Conservation (phyloP, 2,888 invertebrate genomes). For the Ceraclea dissimilis region DNA sequence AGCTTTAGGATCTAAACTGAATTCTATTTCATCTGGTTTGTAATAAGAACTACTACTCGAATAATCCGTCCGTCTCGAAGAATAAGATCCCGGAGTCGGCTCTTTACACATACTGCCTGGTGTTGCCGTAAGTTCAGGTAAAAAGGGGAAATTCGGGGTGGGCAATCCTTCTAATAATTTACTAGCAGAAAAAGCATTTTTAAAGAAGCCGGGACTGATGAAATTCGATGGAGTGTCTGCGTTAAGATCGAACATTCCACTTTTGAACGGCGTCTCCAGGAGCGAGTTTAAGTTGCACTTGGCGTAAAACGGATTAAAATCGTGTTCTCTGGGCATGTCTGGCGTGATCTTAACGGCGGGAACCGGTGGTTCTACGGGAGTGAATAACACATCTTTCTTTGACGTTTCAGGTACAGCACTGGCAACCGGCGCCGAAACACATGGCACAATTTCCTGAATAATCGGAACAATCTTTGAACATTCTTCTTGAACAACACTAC, state of each 20-base stretch:
- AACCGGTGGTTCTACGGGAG: constrained; percentile 11
- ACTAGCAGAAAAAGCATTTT: constrained; percentile 45
- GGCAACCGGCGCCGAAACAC: neutral
- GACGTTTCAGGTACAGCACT: neutral
- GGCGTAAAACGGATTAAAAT: constrained; percentile 41
- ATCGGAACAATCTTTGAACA: neutral
- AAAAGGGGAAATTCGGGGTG: constrained; percentile 42
- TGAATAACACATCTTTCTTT: neutral
- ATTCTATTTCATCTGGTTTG: constrained; percentile 55
- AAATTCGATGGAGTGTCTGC: constrained; percentile 53
- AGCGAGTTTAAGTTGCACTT: constrained; percentile 45
- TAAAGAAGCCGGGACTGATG: constrained; percentile 39
- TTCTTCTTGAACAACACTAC: neutral
- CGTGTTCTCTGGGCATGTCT: constrained; percentile 38
- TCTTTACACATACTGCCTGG: constrained; percentile 37
- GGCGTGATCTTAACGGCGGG: constrained; percentile 34
- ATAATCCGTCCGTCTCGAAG: constrained; percentile 49
- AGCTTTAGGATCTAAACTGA: constrained; percentile 28
- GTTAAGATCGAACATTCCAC: constrained; percentile 41
- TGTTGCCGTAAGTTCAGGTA: constrained; percentile 32
- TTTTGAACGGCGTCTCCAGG: constrained; percentile 54
- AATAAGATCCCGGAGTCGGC: constrained; percentile 41
- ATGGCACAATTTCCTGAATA: constrained; percentile 2
- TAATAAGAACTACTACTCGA: constrained; percentile 57
- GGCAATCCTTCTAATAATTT: constrained; percentile 51